Percentiles rank a stretch among this genome's conserved stretches.
phyloP scores from a whole-genome alignment of 1,140 invertebrate species.

The Laodelphax striatellus region DNA sequence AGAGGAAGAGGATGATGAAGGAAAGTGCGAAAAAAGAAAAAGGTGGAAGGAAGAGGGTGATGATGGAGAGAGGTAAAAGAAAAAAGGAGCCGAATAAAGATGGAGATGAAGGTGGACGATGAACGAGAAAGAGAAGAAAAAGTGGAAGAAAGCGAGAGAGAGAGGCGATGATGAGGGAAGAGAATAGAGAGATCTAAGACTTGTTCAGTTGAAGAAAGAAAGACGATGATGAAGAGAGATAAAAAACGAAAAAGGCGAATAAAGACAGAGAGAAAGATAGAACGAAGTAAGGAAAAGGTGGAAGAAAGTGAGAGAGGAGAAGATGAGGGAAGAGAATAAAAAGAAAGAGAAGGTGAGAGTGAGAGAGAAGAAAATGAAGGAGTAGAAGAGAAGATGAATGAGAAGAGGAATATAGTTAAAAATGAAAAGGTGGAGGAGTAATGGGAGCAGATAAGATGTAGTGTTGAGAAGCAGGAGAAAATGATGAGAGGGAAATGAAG shows the following conservation, averaged over 20 bases:
- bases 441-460: too few species aligned
- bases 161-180: not conserved
- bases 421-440: slow-evolving; percentile 27
- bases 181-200: slow-evolving; percentile 2
- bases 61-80: slow-evolving; percentile 92
- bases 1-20: too few species aligned
- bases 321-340: too few species aligned
- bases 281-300: not conserved
- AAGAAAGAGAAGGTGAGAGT: too few species aligned
- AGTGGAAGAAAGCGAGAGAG: not conserved
- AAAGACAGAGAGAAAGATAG: not conserved
- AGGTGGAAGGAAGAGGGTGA: slow-evolving; percentile 52
- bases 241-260: too few species aligned
- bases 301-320: too few species aligned
- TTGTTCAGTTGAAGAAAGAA: slow-evolving; percentile 9
- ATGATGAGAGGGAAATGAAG: too few species aligned
- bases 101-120: too few species aligned
- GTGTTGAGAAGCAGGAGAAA: too few species aligned
- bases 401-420: slow-evolving; percentile 64
- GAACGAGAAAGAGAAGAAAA: slow-evolving; percentile 1
- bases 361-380: slow-evolving; percentile 5
- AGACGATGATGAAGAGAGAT: slow-evolving; percentile 6
- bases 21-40: too few species aligned
- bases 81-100: slow-evolving; percentile 13
- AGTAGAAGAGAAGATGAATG: slow-evolving; percentile 56